Percentiles rank a stretch among this genome's conserved stretches.
These are phyloP conservation scores for Anastrepha ludens DNA, from an alignment of 1,140 invertebrate species.

Conservation along the genomic window DNA sequence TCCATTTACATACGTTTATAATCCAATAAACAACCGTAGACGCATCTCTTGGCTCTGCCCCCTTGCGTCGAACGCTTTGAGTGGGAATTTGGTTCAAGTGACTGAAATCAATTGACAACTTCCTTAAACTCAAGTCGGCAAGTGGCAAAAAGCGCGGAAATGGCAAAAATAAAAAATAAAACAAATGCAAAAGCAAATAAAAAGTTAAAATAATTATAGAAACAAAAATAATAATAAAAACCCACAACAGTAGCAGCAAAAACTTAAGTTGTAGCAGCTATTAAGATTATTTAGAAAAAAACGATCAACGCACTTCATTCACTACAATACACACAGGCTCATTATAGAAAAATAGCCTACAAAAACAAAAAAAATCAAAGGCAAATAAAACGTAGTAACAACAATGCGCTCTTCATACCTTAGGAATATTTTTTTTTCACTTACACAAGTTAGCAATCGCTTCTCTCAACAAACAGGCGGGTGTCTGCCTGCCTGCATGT, in stretches of 20 bases:
- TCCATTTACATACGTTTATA: not conserved
- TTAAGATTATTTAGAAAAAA: not conserved
- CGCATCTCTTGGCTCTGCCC: not conserved
- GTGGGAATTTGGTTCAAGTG: constrained; percentile 33
- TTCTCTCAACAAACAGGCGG: not conserved
- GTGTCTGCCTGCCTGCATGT: not conserved
- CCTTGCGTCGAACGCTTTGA: not conserved
- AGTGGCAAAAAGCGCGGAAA: not conserved
- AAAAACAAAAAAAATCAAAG: too few species aligned
- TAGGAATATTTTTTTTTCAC: too few species aligned
- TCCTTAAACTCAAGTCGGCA: constrained; percentile 23
- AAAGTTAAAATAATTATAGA: not conserved
- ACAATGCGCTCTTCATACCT: too few species aligned
- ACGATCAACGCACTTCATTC: constrained; percentile 10
- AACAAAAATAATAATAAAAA: not conserved
- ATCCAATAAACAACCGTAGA: not conserved
- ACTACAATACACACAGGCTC: not conserved
- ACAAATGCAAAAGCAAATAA: not conserved
- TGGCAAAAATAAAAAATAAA: not conserved
- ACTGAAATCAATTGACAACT: constrained; percentile 44
- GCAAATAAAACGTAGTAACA: too few species aligned
- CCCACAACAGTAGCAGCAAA: not conserved
- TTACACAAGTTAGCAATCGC: not conserved
- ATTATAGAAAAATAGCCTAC: too few species aligned
- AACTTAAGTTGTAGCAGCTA: not conserved